Percentiles rank a stretch among this genome's conserved stretches.
These are phyloP conservation scores for Ethmia dodecea DNA, from an alignment of 2,888 invertebrate species.

Conservation along the genomic window DNA sequence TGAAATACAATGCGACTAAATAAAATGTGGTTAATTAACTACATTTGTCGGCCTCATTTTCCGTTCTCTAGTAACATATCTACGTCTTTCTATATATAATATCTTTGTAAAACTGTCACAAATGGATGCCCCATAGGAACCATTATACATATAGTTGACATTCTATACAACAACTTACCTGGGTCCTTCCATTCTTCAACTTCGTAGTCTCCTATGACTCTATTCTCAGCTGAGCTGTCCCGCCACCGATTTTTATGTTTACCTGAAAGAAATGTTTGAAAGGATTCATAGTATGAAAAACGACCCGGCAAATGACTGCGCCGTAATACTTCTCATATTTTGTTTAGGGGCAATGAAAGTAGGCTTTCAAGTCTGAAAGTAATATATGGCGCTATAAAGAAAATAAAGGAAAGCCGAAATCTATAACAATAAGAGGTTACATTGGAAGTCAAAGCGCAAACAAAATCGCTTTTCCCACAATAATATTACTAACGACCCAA, in stretches of 20 bases:
- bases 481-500: conserved; percentile 75
- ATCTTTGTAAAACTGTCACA: too few relatives aligned
- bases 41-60: too few relatives aligned
- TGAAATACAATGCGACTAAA: too few relatives aligned
- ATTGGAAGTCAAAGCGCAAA: conserved; percentile 71
- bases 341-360: conserved; percentile 45
- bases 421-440: conserved; percentile 66
- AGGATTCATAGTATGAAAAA: conserved; percentile 21
- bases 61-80: too few relatives aligned
- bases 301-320: conserved; percentile 41
- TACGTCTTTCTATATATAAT: too few relatives aligned
- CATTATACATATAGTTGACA: too few relatives aligned
- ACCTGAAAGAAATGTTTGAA: conserved; percentile 48
- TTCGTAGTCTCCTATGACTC: conserved; percentile 82
- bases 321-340: conserved; percentile 45
- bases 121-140: too few relatives aligned
- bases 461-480: conserved; percentile 71
- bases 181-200: conserved; percentile 86
- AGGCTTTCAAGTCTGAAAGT: conserved; percentile 51
- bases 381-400: conserved; percentile 57
- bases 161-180: conserved; percentile 76
- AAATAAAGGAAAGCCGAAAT: conserved; percentile 58
- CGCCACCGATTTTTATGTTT: conserved; percentile 78
- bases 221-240: conserved; percentile 76
- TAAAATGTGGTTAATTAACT: too few relatives aligned